Evolutionary conservation across 2,888 invertebrate species (phyloP).

Genomic region (Pristionchus fissidentatus): DNA sequence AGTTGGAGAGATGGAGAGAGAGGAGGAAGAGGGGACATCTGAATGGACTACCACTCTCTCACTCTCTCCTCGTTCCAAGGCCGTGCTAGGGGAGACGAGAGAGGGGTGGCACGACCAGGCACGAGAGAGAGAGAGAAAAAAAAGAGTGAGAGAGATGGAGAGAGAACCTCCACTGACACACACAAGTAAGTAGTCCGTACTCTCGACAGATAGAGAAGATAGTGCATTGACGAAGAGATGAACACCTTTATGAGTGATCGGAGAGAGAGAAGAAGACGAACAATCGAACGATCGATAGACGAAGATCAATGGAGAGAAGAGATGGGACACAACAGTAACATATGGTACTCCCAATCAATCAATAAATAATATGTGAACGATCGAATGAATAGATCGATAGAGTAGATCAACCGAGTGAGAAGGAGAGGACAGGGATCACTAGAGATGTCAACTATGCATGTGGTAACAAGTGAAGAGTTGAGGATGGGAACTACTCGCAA

Average conservation of each 20-base stretch:
- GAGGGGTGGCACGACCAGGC: constrained; percentile 1
- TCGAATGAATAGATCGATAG: not conserved
- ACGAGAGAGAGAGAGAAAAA: not conserved
- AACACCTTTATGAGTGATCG: constrained; percentile 40
- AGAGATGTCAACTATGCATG: not conserved
- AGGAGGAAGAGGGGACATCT: constrained; percentile 21
- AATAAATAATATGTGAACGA: not conserved
- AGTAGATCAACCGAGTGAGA: constrained; percentile 20
- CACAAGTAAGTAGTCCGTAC: constrained; percentile 4
- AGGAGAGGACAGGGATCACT: constrained; percentile 8
- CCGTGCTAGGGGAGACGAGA: not conserved
- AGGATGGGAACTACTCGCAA: not conserved
- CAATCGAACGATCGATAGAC: too few relatives aligned
- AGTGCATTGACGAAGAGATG: not conserved
- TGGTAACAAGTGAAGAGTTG: constrained; percentile 9
- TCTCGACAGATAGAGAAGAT: constrained; percentile 5
- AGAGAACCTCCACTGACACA: too few relatives aligned
- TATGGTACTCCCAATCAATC: too few relatives aligned
- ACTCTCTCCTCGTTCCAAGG: constrained; percentile 17
- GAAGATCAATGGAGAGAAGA: too few relatives aligned
- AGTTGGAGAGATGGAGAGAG: too few relatives aligned
- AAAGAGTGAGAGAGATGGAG: not conserved
- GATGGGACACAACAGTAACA: too few relatives aligned
- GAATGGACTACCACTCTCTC: not conserved
- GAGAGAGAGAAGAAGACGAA: too few relatives aligned